Evolutionary conservation across 2,888 invertebrate species (phyloP), one percentile per base, ranked within the genome.

Genomic region (Myopa testacea): DNA sequence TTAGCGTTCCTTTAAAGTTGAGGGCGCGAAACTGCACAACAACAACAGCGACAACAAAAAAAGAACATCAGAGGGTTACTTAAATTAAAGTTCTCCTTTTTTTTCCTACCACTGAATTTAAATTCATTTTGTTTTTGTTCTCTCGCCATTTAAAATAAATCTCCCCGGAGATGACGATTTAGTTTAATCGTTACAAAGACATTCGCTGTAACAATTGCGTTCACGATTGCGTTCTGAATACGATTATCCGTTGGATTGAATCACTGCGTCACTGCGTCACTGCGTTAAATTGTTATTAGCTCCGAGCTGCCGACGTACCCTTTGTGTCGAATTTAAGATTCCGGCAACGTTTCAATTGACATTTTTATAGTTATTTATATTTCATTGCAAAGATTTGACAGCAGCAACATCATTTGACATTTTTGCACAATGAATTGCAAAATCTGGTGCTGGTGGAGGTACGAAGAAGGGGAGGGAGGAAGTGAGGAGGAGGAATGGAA

Each of bases 231-330:
- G 6, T 37, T 69, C 62, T 76, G 70, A 76, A 76, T 76, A 70
- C 60, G 70, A 76, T 76, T 76, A 76, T 76, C 76, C 62, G 50
- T 75, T 50, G 60, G 60, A 60, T 60, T 60, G n/a, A 60, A 60
- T 19, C 26, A 19, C 26, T 60, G 60, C 60, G n/a, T 19, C 26
- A 19, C 26, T 60, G 60, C 60, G n/a, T 19, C 60, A 19, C 6
- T 60, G 60, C 5, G 26, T 60, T 16, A 60, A 8, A 19, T 60
- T 19, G 26, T 60, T 6, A 60, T 60, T 45, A 45, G 45, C 6
- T 45, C 45, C 10, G 45, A 45, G 45, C 45, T 45, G 45, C 45
- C 45, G 45, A 10, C 2, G 0, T 45, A 45, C 45, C 45, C 45
- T 45, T 45, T 45, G 45, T 10, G 45, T 26, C 45, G 60, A 4